These are phyloP conservation scores for Platyscapa corneri DNA, from an alignment of 1,140 invertebrate species.

Conservation along the genomic window DNA sequence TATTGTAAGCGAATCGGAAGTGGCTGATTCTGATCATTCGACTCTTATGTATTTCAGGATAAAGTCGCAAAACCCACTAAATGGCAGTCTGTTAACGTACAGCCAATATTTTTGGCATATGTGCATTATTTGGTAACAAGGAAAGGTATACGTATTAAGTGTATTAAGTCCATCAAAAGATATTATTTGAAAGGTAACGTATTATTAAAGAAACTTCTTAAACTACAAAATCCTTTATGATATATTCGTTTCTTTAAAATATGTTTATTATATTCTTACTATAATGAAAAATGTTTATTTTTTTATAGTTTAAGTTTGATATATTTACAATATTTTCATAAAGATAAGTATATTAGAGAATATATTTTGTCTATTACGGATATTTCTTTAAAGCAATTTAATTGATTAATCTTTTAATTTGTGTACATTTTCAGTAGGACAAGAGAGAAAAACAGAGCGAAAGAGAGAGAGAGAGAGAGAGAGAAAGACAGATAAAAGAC, in stretches of 20 bases:
- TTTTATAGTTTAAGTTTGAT: neutral
- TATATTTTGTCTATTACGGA: neutral
- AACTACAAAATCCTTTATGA: neutral
- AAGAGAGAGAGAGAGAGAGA: neutral
- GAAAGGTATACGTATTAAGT: neutral
- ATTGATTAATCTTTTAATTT: neutral
- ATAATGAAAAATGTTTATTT: neutral
- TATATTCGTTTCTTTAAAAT: conserved; percentile 18
- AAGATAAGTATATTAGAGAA: neutral
- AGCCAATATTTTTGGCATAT: conserved; percentile 24
- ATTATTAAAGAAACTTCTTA: conserved; percentile 21
- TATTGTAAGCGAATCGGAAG: conserved; percentile 39
- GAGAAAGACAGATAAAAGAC: neutral
- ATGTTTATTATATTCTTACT: conserved; percentile 7
- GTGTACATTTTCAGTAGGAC: neutral
- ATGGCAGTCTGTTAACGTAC: conserved; percentile 16
- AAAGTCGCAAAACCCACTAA: conserved; percentile 42
- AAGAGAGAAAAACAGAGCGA: neutral
- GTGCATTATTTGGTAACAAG: conserved; percentile 21
- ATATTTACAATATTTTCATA: neutral
- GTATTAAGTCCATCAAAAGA: conserved; percentile 11
- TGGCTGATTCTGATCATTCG: conserved; percentile 47
- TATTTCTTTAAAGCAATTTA: neutral
- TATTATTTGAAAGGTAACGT: conserved; percentile 8
- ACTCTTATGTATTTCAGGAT: conserved; percentile 32